Base-by-base conservation (phyloP, 37 sponge, comb jelly and placozoan species). In the Corticium candelabrum region DNA sequence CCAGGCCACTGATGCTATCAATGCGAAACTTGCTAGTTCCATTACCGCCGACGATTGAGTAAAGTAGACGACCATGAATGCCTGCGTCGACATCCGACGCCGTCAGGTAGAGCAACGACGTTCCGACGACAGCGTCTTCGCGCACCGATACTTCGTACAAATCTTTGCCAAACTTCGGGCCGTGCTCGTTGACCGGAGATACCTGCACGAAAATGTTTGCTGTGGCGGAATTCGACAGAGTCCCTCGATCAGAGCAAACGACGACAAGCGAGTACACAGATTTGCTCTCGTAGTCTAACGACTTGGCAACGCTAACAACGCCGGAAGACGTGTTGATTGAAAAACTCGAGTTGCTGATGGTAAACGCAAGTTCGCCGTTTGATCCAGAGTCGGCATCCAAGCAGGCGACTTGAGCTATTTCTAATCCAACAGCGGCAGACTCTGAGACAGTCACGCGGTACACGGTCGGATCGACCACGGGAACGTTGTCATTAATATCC, bases 291-390 rank as follows among this genome's bases (percentile, higher is more conserved):
- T 84, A 29, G 73, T 70, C 73, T 21, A 50, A 50, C 21, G 11
- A 21, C 11, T 21, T 21, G 21, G 21, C 21, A 21, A 21, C 62
- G 11, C 15, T 50, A 21, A 50, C 62, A 21, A 50, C 21, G 11
- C 62, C 62, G 21, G 62, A 50, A 11, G 62, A 27, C 15, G 15
- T 50, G 62, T 50, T 50, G 62, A 50, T 50, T 50, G 15, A 27
- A 50, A 50, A 50, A 11, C 15, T 27, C 21, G 62, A 50, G 21
- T 50, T 50, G 15, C 21, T n/a, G 36, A 70, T 70, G 5, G 5
- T 34, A 67, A 82, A 90, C 2, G 5, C 4, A 29, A 90, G 31
- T 1, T 67, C 81, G 29, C 90, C 90, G 81, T 90, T 80, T 50
- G 77, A 80, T n/a, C 78, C 84, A 32, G 21, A 50, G 21, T 50